Percentiles rank a stretch among this genome's conserved stretches.
Evolutionary conservation across 2,797 vertebrate genomes (phyloP).

Genomic region (Cossypha caffra): DNA sequence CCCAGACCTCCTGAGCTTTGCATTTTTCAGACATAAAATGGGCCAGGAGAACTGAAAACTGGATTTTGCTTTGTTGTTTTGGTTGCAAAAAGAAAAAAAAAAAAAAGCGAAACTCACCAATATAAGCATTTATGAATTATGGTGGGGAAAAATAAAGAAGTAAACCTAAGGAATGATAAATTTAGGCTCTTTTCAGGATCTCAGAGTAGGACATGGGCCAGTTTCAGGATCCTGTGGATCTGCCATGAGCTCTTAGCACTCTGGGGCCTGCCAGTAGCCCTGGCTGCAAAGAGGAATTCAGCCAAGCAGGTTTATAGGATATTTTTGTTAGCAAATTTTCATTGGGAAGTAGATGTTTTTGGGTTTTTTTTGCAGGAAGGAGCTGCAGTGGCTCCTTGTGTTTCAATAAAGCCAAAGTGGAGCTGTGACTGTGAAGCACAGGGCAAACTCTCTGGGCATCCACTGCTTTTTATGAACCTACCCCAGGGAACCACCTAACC

Average conservation of each 20-base stretch:
- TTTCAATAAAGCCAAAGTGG: not conserved
- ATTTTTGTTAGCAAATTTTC: not conserved
- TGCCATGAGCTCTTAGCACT: not conserved
- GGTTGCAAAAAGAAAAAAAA: not conserved
- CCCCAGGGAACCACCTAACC: not conserved
- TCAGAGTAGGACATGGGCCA: not conserved
- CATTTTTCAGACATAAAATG: not conserved
- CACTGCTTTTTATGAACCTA: not conserved
- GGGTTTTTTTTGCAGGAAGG: accelerated
- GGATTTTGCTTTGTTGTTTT: not conserved
- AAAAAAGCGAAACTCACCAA: no score
- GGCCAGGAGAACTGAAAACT: not conserved
- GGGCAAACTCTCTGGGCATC: not conserved
- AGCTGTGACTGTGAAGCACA: not conserved
- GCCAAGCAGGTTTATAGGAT: not conserved
- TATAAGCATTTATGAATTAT: not conserved
- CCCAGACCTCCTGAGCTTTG: not conserved
- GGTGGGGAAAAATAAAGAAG: not conserved
- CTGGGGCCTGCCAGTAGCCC: not conserved
- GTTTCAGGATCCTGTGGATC: not conserved
- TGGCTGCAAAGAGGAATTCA: not conserved
- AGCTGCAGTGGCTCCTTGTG: not conserved
- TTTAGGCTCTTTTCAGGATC: accelerated
- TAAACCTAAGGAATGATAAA: not conserved
- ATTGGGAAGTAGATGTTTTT: not conserved